These are phyloP conservation scores for Lithophane leautieri DNA, from an alignment of 2,888 invertebrate species.

Conservation along the genomic window DNA sequence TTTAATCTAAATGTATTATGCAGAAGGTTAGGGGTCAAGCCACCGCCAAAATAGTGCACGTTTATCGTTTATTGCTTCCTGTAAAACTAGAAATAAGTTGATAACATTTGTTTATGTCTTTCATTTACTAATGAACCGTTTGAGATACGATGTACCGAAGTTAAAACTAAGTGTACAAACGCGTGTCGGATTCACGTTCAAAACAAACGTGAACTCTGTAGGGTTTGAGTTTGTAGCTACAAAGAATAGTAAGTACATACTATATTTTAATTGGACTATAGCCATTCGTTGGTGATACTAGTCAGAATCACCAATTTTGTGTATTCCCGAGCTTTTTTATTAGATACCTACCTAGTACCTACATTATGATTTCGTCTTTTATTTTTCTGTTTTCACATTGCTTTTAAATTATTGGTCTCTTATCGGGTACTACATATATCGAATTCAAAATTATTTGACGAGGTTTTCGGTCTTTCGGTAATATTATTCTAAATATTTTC, in stretches of 20 bases:
- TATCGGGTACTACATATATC: not conserved
- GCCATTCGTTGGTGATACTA: not conserved
- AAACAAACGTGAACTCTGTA: conserved; percentile 3
- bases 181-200: conserved; percentile 19
- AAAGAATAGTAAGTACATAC: not conserved
- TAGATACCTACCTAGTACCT: too few species aligned
- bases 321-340: not conserved
- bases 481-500: conserved; percentile 8
- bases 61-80: conserved; percentile 58
- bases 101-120: conserved; percentile 43
- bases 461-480: not conserved
- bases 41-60: conserved; percentile 64
- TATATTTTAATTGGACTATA: not conserved
- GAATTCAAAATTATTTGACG: not conserved
- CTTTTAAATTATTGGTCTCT: not conserved
- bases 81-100: conserved; percentile 42
- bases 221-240: not conserved
- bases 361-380: too few species aligned
- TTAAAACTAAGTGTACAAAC: conserved; percentile 26
- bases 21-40: conserved; percentile 59
- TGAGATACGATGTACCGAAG: conserved; percentile 18
- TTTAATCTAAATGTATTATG: conserved; percentile 60
- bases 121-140: conserved; percentile 33
- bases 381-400: not conserved
- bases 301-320: not conserved